Conservation (phyloP, 1,140 invertebrate species). For the Venustaconcha ellipsiformis region DNA sequence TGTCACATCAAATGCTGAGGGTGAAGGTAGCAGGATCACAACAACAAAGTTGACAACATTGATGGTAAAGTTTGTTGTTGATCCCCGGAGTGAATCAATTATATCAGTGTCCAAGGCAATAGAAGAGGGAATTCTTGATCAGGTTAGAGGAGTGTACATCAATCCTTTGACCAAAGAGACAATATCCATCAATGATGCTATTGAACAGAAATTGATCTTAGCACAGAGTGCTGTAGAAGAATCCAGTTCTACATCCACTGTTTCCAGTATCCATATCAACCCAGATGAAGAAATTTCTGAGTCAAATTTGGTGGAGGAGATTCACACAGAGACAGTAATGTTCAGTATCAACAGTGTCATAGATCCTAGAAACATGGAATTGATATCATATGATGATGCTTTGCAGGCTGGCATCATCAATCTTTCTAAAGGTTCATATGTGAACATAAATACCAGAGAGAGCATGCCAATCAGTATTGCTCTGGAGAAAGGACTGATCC, state of each 20-base stretch:
- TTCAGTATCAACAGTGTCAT: constrained; percentile 76
- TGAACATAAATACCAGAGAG: constrained; percentile 85
- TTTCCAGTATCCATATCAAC: constrained; percentile 63
- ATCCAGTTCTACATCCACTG: constrained; percentile 40
- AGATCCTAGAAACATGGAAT: constrained; percentile 85
- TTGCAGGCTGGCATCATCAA: constrained; percentile 87
- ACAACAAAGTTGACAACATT: constrained; percentile 86
- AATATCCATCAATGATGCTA: constrained; percentile 68
- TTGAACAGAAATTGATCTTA: constrained; percentile 60
- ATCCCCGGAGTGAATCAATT: constrained; percentile 84
- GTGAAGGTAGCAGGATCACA: constrained; percentile 65
- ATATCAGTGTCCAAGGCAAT: constrained; percentile 88
- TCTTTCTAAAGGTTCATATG: constrained; percentile 76
- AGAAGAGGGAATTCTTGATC: constrained; percentile 86
- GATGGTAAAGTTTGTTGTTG: constrained; percentile 84
- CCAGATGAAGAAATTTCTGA: constrained; percentile 60
- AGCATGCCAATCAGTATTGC: constrained; percentile 69
- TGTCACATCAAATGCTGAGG: constrained; percentile 54
- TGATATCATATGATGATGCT: constrained; percentile 86
- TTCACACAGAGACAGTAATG: constrained; percentile 64
- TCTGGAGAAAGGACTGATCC: constrained; percentile 77
- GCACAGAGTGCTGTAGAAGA: constrained; percentile 53
- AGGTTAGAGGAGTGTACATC: constrained; percentile 75
- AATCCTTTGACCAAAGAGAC: constrained; percentile 86
- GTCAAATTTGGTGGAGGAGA: constrained; percentile 61